A percentile compares a stretch with the other conserved stretches of the same genome.
Conservation (phyloP, 2,797 vertebrate species). For the Syngnathus acus region DNA sequence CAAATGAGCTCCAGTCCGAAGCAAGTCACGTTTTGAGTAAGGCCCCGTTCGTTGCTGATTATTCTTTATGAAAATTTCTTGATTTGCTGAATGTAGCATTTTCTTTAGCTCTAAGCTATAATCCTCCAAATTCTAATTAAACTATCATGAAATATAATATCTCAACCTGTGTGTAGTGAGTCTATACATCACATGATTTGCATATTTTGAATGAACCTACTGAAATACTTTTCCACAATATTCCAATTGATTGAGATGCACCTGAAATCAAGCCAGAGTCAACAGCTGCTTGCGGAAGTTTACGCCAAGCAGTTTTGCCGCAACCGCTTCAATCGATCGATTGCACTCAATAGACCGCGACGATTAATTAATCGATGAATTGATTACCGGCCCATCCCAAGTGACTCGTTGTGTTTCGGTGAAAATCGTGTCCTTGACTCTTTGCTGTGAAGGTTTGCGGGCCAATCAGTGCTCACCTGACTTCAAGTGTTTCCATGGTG, state of each 20-base stretch:
- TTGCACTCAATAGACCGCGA: background rate
- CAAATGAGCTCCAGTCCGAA: background rate
- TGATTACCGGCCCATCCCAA: constrained; percentile 23
- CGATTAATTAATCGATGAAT: background rate
- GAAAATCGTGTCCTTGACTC: constrained; percentile 68
- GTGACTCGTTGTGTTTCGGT: constrained; percentile 68
- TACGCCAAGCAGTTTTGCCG: background rate
- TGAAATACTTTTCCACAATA: background rate
- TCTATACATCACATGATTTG: background rate
- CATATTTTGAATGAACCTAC: background rate
- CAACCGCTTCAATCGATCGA: background rate
- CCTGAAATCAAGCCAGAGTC: background rate
- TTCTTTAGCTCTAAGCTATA: background rate
- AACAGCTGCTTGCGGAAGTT: background rate
- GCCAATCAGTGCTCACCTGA: constrained; percentile 53
- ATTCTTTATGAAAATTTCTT: too few species aligned
- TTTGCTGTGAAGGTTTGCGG: constrained; percentile 50
- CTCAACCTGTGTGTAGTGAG: background rate
- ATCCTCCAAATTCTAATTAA: background rate
- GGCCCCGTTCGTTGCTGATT: background rate
- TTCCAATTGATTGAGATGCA: background rate
- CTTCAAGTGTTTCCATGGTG: constrained; percentile 68
- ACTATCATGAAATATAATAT: background rate
- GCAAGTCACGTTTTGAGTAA: background rate
- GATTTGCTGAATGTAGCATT: too few species aligned